Base-by-base conservation (phyloP, 2,888 invertebrate genomes). In the Sclerodermus sp. region DNA sequence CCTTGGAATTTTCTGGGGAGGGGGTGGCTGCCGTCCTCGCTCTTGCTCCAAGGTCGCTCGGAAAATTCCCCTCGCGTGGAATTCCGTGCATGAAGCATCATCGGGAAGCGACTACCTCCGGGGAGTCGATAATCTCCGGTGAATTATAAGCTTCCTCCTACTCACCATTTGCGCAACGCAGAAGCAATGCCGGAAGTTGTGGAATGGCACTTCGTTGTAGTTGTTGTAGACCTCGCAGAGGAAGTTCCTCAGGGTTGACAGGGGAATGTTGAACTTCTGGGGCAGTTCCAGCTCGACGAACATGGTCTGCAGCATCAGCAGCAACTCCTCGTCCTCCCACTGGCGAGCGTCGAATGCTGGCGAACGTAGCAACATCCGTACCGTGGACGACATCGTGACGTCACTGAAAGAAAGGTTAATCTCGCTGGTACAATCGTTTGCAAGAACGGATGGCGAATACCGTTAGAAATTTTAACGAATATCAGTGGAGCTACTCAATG, bases 101-200 rank as follows among this genome's bases (percentile, higher is more conserved):
- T n/a, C 6, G 37, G 37, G 37, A 37, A 13, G 15, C 15, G n/a
- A 37, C n/a, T 37, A 6, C 6, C 37, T 37, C 15, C 6, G 8
- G 37, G 9, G 37, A n/a, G n/a, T 37, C n/a, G 37, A 13, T 6
- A n/a, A 37, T 30, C 30, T 6, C 6, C 10, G 10, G 30, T 12
- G 34, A 4, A 34, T 34, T 8, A 34, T 34, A 8, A 23, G 3
- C 8, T 5, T 23, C 23, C 23, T 36, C 36, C 36, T n/a, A 36
- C 82, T 82, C 79, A 90, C 91, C 91, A 91, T 91, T 82, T 91
- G 91, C 53, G 91, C 86, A 59, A 91, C 91, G 81, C 91, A 91
- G 79, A 91, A 91, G 78, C 90, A 90, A 74, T 91, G 91, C 62
- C 90, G 84, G 79, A 91, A 91, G 80, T 91, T 91, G 79, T 91